Evolutionary conservation across 2,113 vertebrate species (phyloP), one percentile per base, ranked within the genome.

Genomic region (Eulacestoma nigropectus): DNA sequence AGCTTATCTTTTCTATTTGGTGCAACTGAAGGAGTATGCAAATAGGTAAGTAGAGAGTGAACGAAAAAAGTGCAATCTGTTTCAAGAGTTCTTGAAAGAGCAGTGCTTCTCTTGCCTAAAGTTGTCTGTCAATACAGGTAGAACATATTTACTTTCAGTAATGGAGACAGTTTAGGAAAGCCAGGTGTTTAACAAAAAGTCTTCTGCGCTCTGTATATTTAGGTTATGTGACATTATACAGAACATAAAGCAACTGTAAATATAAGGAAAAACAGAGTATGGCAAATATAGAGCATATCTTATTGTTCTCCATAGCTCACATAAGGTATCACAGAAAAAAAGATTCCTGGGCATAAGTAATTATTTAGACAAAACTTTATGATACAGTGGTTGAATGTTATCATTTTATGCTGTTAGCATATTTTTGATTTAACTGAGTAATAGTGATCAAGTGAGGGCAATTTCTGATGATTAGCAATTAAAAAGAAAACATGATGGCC

Each of bases 391-490:
- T 41, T 62, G 32, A 41, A 60, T 53, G 46, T 37, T 63, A 87
- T 49, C 4, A 1, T 47, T 91, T 78, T 84, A 67, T 79, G 8
- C 57, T 18, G 8, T 92, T 39, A 53, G 12, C 42, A 39, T 75
- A 50, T 39, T 93, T 97, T 94, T 89, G 26, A 89, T 93, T 96
- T 95, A 96, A 79, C 49, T 57, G 32, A 82, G 52, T 42, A 68
- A 81, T 91, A 92, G 74, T 22, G 49, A 95, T 91, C 80, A 79
- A 86, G 41, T 84, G 23, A 46, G 53, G 32, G 59, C 20, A 53
- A 67, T 91, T 96, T 37, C 64, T 87, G 18, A 72, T 91, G 56
- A 97, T 95, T 78, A 95, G 37, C 76, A 94, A 81, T 90, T 76
- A 84, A 73, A 63, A 55, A 74, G 3, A 89, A 67, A 75, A 73